Evolutionary conservation across 2,797 vertebrate genomes (phyloP), one percentile per base, ranked within the genome.

Genomic region (Apodemus agrarius): DNA sequence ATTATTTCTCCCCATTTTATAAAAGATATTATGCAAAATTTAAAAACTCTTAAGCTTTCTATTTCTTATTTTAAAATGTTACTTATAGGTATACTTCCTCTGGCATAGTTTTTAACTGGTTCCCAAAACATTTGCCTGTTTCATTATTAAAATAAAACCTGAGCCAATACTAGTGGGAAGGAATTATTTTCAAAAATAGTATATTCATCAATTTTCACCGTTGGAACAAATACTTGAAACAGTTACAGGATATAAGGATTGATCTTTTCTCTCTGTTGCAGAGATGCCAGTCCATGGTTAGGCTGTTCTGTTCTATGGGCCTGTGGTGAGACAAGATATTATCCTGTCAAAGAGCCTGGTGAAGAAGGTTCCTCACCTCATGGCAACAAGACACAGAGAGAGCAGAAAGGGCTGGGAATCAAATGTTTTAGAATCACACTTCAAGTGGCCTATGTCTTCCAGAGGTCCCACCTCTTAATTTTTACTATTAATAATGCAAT

Each of bases 121-220:
- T 93, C 37, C 22, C 74, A 83, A 94, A 92, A 81, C 21, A 57
- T 61, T 82, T 93, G 2, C 72, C 22, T 74, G 63, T 85, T 93
- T 92, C 26, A 61, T 46, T 61, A 59, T 46, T 80, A 69, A 95
- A 80, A 78, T 14, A 40, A 0, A 84, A n/a, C 76, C 82, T 93
- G 59, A 59, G n/a, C 75, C 3, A 72, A 79, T 52, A n/a, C 10
- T 17, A 46, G 16, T 17, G 5, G 67, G 49, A 54, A 40, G 61
- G 43, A n/a, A 86, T 75, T 61, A 21, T 17, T 34, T 29, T 22
- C 34, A 82, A 94, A 94, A 93, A 31, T 43, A 75, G 57, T 43
- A 16, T 75, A 31, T 43, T 75, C 19, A 26, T 75, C 52, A 59
- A 43, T 9, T 59, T 59, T 59, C 37, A 75, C 37, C 21, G 21